Evolutionary conservation across 2,113 vertebrate genomes (phyloP), one percentile per base, ranked within the genome.

Genomic region (Cyanoderma ruficeps): DNA sequence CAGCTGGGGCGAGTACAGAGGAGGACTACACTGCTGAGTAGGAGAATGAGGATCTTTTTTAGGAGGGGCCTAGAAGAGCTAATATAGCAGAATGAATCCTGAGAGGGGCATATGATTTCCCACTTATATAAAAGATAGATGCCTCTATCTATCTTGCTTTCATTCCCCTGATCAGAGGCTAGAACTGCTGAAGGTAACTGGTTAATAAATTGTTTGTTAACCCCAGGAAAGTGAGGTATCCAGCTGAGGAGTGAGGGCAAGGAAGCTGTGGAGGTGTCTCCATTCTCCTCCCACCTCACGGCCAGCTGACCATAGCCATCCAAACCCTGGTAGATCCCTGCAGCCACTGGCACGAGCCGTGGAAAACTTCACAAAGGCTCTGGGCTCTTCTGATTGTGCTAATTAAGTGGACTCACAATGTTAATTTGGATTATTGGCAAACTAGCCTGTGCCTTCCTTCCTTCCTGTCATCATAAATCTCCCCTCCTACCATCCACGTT

Each of bases 1-100:
- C 80, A 95, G 96, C 96, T 97, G 96, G 95, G 96, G 96, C 74
- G 95, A 97, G 94, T 90, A 94, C 91, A 97, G 96, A 94, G 94
- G 95, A 97, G 96, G 96, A 93, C 95, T 93, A 61, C 74, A 81
- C 86, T 3, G n/a, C 96, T 94, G 96, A 96, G 96, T 92, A 96
- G 96, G 95, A 97, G 96, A 95, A 81, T 23, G 56, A 90, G 57
- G 83, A 90, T 83, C 89, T 89, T 95, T 97, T 97, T 95, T 96
- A 93, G 94, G 94, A 94, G 96, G 94, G 95, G 91, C 91, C 72
- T 87, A 30, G 80, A 78, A 81, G 83, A 90, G 76, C 83, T 92
- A 94, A 93, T 92, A 92, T 96, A 91, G 89, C 89, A 92, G 53
- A 93, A 92, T 63, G 76, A 78, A 81, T 83, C 69, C 77, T 83